Evolutionary conservation across 1,140 invertebrate genomes (phyloP).

Genomic region (Euwallacea fornicatus): DNA sequence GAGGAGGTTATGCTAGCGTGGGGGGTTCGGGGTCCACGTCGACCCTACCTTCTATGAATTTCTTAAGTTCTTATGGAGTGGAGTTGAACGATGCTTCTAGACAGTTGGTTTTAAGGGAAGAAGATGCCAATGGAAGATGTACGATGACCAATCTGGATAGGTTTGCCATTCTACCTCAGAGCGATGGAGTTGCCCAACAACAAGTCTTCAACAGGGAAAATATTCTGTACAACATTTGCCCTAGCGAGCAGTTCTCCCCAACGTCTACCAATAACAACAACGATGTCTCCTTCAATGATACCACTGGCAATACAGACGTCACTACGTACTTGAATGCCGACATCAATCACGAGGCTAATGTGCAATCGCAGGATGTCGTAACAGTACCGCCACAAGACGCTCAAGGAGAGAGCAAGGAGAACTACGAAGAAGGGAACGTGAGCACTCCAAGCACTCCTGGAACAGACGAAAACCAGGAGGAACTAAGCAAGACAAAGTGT

Average conservation of each 20-base stretch:
- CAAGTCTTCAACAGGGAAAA: too few species aligned
- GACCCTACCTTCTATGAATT: slow-evolving; percentile 54
- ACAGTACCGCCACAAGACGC: slow-evolving; percentile 9
- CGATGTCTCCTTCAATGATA: too few species aligned
- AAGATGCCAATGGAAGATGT: not conserved
- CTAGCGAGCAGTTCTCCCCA: slow-evolving; percentile 5
- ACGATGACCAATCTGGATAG: too few species aligned
- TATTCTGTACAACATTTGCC: too few species aligned
- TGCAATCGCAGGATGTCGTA: slow-evolving; percentile 22
- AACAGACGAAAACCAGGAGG: slow-evolving; percentile 31
- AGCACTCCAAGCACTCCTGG: slow-evolving; percentile 44
- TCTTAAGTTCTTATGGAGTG: slow-evolving; percentile 4
- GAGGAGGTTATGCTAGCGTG: slow-evolving; percentile 65
- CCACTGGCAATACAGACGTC: not conserved
- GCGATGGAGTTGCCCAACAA: too few species aligned
- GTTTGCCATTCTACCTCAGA: too few species aligned
- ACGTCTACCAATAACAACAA: slow-evolving; percentile 39
- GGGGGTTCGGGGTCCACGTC: slow-evolving; percentile 65
- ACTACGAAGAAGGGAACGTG: slow-evolving; percentile 27
- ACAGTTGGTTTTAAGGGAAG: slow-evolving; percentile 12
- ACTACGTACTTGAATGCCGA: not conserved
- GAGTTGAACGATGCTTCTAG: slow-evolving; percentile 36
- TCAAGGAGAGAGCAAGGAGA: slow-evolving; percentile 38
- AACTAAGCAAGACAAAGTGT: slow-evolving; percentile 65
- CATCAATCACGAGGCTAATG: too few species aligned